Conservation (phyloP, 2,113 vertebrate species). For the Xiphophorus maculatus region DNA sequence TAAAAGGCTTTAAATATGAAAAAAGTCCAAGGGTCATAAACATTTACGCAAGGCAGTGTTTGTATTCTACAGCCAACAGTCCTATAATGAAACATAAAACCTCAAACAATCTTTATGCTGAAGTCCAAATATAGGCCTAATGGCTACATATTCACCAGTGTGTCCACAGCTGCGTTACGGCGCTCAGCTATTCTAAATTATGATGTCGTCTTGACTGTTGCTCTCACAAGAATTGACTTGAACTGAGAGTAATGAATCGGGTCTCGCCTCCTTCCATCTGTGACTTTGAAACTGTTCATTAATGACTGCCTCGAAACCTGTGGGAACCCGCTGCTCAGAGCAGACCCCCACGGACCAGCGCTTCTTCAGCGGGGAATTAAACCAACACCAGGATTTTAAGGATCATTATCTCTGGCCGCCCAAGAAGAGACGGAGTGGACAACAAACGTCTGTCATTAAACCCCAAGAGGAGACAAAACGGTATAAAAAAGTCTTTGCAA, state of each 20-base stretch:
- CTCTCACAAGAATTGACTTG: constrained; percentile 12
- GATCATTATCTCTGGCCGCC: constrained; percentile 57
- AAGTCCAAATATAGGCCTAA: constrained; percentile 2
- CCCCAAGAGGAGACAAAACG: constrained; percentile 1
- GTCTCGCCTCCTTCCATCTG: constrained; percentile 15
- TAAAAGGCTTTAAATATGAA: not conserved
- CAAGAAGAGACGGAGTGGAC: constrained; percentile 37
- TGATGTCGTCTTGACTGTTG: not conserved
- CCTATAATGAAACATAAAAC: not conserved
- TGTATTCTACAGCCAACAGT: constrained; percentile 13
- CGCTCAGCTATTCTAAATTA: constrained; percentile 10
- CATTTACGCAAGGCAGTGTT: not conserved
- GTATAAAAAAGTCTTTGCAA: constrained; percentile 8
- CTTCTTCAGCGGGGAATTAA: constrained; percentile 1
- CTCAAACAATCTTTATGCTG: not conserved
- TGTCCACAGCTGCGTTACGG: not conserved
- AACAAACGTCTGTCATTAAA: constrained; percentile 18
- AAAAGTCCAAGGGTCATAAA: not conserved
- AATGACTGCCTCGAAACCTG: constrained; percentile 11
- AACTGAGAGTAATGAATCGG: constrained; percentile 19
- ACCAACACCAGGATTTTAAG: constrained; percentile 30
- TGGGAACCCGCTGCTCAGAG: constrained; percentile 15
- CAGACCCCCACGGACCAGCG: constrained; percentile 16
- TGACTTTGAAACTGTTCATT: constrained; percentile 59
- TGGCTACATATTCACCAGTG: not conserved